These are phyloP conservation scores for Ostrea edulis DNA, from an alignment of 1,140 invertebrate species.

Conservation along the genomic window DNA sequence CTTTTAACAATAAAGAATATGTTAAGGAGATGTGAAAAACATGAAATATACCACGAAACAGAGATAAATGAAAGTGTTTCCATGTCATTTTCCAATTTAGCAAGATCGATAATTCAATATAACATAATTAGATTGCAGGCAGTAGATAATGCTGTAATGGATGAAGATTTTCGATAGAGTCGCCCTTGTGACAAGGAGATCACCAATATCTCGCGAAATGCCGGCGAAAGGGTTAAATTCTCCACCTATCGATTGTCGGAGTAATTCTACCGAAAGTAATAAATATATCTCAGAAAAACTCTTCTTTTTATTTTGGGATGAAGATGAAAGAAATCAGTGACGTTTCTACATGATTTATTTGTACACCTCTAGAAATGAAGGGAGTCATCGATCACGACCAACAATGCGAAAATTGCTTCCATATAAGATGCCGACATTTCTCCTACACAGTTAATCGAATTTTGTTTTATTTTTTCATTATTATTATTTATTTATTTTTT, in stretches of 20 bases:
- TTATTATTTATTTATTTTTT: too few relatives aligned
- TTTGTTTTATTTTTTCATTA: too few relatives aligned
- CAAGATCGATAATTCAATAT: neutral
- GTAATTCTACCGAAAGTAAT: neutral
- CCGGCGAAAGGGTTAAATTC: neutral
- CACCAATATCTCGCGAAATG: slow-evolving; percentile 3
- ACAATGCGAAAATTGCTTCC: neutral
- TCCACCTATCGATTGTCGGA: neutral
- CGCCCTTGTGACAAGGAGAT: neutral
- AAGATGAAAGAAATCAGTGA: neutral
- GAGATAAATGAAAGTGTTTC: neutral
- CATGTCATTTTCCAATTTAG: neutral
- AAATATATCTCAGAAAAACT: neutral
- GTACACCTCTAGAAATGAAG: too few relatives aligned
- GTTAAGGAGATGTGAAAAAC: neutral
- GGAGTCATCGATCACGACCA: neutral
- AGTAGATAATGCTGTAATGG: neutral
- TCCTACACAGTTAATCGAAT: too few relatives aligned
- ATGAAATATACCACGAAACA: neutral
- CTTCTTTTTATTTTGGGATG: neutral
- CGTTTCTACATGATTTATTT: neutral
- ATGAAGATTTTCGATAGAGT: neutral
- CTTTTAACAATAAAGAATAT: too few relatives aligned
- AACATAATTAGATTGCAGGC: neutral
- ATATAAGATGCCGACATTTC: neutral